A percentile compares a stretch with the other conserved stretches of the same genome.
Conservation (phyloP, 2,113 vertebrate species). For the Bubo bubo region DNA sequence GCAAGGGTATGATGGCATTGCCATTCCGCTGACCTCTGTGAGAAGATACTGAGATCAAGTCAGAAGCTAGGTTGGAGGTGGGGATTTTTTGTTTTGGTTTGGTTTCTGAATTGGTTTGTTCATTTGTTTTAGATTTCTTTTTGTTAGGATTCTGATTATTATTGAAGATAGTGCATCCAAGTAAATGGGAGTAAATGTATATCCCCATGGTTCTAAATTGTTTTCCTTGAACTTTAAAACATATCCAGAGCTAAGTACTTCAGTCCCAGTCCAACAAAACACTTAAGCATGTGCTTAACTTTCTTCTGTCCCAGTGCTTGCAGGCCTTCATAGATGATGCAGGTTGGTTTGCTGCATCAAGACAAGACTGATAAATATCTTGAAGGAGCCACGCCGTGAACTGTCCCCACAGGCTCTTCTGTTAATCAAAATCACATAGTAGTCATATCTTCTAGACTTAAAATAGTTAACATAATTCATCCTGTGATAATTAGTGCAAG, state of each 20-base stretch:
- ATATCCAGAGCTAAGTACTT: neutral
- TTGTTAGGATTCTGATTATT: neutral
- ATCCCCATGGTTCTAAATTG: neutral
- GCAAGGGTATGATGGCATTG: neutral
- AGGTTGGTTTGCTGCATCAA: neutral
- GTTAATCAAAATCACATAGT: neutral
- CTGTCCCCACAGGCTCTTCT: neutral
- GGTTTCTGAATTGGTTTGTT: neutral
- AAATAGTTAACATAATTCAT: slow-evolving; percentile 18
- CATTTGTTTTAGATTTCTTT: neutral
- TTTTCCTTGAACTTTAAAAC: neutral
- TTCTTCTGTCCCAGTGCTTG: neutral
- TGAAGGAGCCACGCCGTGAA: neutral
- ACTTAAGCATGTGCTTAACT: neutral
- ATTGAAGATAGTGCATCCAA: neutral
- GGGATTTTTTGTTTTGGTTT: neutral
- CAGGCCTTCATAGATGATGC: neutral
- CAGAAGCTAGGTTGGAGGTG: neutral
- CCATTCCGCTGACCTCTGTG: neutral
- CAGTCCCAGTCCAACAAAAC: neutral
- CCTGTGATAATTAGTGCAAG: slow-evolving; percentile 21
- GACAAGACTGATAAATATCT: neutral
- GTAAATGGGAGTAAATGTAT: neutral
- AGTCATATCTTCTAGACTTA: neutral
- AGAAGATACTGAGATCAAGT: neutral